Percentiles rank a stretch among this genome's conserved stretches.
Evolutionary conservation across 2,113 vertebrate species (phyloP).

Genomic region (Callipepla californica): DNA sequence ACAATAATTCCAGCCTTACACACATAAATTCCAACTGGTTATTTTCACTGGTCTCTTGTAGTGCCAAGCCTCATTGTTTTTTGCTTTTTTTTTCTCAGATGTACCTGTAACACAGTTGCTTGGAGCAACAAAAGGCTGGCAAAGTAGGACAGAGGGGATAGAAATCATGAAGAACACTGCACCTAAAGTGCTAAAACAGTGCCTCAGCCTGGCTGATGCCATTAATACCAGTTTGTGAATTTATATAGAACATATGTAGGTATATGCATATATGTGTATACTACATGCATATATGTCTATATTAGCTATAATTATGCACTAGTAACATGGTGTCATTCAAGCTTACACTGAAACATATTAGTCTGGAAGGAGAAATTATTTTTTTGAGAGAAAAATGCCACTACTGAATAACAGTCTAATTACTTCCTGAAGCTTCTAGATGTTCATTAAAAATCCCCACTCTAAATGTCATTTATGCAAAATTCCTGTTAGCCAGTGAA

Average conservation of each 20-base stretch:
- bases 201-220: not conserved
- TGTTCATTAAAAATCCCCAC: not conserved
- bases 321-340: not conserved
- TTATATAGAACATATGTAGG: not conserved
- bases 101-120: not conserved
- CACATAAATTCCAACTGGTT: not conserved
- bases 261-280: not conserved
- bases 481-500: slow-evolving; percentile 1
- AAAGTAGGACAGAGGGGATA: not conserved
- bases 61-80: not conserved
- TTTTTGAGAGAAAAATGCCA: not conserved
- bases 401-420: slow-evolving; percentile 1
- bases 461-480: slow-evolving; percentile 23
- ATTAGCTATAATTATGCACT: not conserved
- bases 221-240: not conserved
- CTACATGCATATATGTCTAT: not conserved
- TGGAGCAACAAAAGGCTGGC: not conserved
- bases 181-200: not conserved
- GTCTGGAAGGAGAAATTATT: not conserved
- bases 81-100: not conserved
- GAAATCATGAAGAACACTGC: not conserved
- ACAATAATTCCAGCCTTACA: not conserved
- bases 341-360: not conserved
- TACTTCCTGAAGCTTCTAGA: slow-evolving; percentile 13
- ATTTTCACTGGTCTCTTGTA: not conserved